Percentiles rank a stretch among this genome's conserved stretches.
phyloP scores from a whole-genome alignment of 2,888 invertebrate genomes.

The Scrobipalpa costella region DNA sequence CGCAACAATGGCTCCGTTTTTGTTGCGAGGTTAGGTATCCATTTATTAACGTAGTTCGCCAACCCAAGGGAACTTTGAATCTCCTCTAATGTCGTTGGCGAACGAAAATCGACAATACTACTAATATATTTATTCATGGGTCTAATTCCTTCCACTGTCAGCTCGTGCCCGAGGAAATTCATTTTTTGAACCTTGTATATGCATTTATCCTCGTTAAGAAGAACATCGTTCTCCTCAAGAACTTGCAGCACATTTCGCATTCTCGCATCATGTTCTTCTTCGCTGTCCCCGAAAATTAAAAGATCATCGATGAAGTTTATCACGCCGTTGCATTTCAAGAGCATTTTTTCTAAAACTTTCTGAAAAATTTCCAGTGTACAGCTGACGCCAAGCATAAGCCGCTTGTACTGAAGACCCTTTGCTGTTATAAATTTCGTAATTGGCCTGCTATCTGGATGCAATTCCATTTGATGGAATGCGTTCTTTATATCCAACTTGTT shows the following conservation, averaged over 20 bases:
- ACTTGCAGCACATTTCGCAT: slow-evolving; percentile 31
- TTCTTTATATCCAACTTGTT: too few relatives aligned
- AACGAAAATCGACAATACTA: slow-evolving; percentile 15
- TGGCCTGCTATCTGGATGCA: too few relatives aligned
- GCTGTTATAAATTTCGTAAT: too few relatives aligned
- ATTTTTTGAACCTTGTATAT: too few relatives aligned
- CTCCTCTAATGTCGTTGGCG: slow-evolving; percentile 18
- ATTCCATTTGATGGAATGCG: too few relatives aligned
- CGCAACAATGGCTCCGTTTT: too few relatives aligned
- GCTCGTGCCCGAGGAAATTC: slow-evolving; percentile 19
- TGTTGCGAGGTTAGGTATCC: slow-evolving; percentile 37
- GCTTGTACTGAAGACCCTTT: slow-evolving; percentile 52
- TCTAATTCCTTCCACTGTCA: slow-evolving; percentile 13
- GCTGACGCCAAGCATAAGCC: slow-evolving; percentile 54
- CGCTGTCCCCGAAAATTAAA: slow-evolving; percentile 37
- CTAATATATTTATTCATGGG: slow-evolving; percentile 20
- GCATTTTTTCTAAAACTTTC: slow-evolving; percentile 49
- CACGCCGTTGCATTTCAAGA: slow-evolving; percentile 45
- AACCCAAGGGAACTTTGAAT: slow-evolving; percentile 29
- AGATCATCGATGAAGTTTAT: too few relatives aligned
- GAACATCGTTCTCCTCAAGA: too few relatives aligned
- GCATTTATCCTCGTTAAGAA: too few relatives aligned
- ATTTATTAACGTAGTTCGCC: slow-evolving; percentile 34
- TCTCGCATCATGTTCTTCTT: slow-evolving; percentile 41
- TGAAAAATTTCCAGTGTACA: slow-evolving; percentile 54